phyloP scores from a whole-genome alignment of 2,113 vertebrate genomes.

The Saiga tatarica region DNA sequence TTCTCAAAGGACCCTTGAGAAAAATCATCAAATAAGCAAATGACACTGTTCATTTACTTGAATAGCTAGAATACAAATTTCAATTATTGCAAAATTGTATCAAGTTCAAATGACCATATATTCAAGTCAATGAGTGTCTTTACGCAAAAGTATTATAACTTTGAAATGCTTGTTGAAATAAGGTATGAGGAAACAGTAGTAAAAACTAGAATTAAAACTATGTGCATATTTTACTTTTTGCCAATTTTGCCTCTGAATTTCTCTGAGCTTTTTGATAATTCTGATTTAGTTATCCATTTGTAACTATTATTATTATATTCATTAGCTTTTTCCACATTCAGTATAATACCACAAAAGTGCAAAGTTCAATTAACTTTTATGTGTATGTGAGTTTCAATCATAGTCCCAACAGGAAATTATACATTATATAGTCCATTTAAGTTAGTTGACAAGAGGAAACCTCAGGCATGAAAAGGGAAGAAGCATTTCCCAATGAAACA shows the following conservation, averaged over 20 bases:
- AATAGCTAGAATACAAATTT: conserved; percentile 55
- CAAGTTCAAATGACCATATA: conserved; percentile 39
- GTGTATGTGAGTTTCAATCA: not conserved
- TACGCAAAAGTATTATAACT: conserved; percentile 26
- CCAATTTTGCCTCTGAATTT: not conserved
- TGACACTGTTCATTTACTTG: conserved; percentile 53
- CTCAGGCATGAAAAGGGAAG: not conserved
- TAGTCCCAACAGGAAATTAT: not conserved
- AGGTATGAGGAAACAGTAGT: not conserved
- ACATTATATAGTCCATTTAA: not conserved
- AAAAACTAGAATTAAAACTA: conserved; percentile 28
- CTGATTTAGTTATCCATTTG: not conserved
- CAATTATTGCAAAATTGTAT: conserved; percentile 43
- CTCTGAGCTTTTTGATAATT: conserved; percentile 45
- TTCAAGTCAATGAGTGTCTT: conserved; percentile 11
- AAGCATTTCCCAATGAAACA: not conserved
- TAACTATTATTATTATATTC: not conserved
- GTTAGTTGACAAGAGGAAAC: not conserved
- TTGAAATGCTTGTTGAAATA: conserved; percentile 36
- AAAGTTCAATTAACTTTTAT: conserved; percentile 19
- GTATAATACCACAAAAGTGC: not conserved
- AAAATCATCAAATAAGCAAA: conserved; percentile 62
- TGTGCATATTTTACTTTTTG: not conserved
- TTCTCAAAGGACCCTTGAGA: conserved; percentile 33
- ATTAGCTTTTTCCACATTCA: not conserved